phyloP scores from a whole-genome alignment of 1,140 invertebrate species.

The Achatina immaculata region DNA sequence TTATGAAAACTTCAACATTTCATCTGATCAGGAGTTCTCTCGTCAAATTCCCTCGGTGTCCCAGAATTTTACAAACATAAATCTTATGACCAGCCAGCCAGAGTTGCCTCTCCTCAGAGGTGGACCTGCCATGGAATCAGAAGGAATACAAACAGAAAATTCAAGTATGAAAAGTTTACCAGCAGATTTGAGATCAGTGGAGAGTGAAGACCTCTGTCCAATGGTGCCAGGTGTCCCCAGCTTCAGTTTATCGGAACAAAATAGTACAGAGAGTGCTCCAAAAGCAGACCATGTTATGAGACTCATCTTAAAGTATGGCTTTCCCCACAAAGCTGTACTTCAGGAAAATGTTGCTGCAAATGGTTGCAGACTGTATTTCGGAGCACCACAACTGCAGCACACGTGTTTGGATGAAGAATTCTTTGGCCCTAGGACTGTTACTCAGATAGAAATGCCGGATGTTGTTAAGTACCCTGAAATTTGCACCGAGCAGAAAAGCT shows the following conservation, averaged over 20 bases:
- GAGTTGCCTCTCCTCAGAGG: not conserved
- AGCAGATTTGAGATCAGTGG: constrained; percentile 24
- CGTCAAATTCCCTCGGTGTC: not conserved
- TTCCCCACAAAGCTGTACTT: not conserved
- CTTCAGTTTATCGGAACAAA: not conserved
- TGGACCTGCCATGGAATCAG: not conserved
- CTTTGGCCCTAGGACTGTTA: constrained; percentile 15
- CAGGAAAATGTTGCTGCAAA: not conserved
- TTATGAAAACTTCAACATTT: not conserved
- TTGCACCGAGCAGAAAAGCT: not conserved
- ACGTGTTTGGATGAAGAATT: not conserved
- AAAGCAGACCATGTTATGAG: not conserved
- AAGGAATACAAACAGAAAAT: not conserved
- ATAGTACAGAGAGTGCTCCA: not conserved
- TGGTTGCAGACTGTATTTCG: constrained; percentile 12
- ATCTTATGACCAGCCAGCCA: not conserved
- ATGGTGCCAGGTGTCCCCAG: not conserved
- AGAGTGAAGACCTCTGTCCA: constrained; percentile 2
- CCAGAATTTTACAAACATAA: not conserved
- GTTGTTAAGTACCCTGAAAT: not conserved
- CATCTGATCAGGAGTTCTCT: not conserved
- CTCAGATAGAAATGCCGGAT: constrained; percentile 10
- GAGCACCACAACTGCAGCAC: not conserved
- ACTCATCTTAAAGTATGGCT: not conserved
- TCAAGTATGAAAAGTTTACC: constrained; percentile 17